Evolutionary conservation across 2,888 invertebrate genomes (phyloP).

Genomic region (Tenthredo scrophulariae): DNA sequence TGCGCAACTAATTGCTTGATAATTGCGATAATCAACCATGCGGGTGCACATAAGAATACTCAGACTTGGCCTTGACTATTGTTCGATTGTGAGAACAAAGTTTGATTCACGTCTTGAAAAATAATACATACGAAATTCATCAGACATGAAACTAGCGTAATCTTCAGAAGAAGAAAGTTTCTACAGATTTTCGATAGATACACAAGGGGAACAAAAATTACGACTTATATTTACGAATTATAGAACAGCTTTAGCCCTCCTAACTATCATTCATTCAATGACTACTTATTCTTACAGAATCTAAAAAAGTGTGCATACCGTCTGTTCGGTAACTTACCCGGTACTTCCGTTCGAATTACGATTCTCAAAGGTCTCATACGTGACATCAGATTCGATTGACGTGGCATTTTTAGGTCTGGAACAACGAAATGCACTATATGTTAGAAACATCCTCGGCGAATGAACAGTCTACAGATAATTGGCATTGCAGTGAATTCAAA

Average conservation of each 20-base stretch:
- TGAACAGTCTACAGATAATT: not conserved
- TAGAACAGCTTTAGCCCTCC: too few species aligned
- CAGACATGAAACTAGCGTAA: not conserved
- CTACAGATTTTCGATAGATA: not conserved
- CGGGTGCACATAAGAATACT: slow-evolving; percentile 12
- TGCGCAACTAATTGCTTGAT: slow-evolving; percentile 27
- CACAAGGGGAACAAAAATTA: not conserved
- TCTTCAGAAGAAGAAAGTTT: not conserved
- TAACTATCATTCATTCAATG: not conserved
- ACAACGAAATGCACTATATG: not conserved
- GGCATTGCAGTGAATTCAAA: not conserved
- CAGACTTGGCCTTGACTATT: slow-evolving; percentile 23
- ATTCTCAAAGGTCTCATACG: slow-evolving; percentile 18
- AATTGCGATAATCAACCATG: slow-evolving; percentile 10
- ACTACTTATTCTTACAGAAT: not conserved
- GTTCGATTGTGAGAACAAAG: not conserved
- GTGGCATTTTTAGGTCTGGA: slow-evolving; percentile 8
- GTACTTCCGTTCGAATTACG: slow-evolving; percentile 15
- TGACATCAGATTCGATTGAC: slow-evolving; percentile 30
- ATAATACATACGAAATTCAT: not conserved
- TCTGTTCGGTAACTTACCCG: slow-evolving; percentile 16
- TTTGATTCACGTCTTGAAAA: not conserved
- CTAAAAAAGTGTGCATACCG: not conserved
- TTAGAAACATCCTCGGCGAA: not conserved
- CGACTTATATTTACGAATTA: not conserved